A percentile compares a stretch with the other conserved stretches of the same genome.
phyloP scores from a whole-genome alignment of 1,140 invertebrate species.

The Cherax quadricarinatus region DNA sequence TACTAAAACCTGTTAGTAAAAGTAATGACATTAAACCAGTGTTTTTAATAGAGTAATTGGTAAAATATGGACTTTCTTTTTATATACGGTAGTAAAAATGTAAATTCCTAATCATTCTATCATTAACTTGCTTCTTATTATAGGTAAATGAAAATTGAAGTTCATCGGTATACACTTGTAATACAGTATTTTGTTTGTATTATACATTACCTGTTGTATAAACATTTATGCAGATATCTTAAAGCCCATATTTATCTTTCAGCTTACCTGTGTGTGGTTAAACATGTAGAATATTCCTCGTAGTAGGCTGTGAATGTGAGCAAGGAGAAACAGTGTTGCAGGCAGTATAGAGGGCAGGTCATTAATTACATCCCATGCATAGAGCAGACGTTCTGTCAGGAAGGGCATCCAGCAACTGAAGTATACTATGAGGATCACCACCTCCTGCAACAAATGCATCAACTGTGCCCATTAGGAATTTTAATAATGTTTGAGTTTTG shows the following conservation, averaged over 20 bases:
- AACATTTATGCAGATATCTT: neutral
- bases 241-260: neutral
- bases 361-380: neutral
- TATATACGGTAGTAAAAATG: too few relatives aligned
- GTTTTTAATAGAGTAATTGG: too few relatives aligned
- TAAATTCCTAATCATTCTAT: too few relatives aligned
- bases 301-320: constrained; percentile 18
- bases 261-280: constrained; percentile 30
- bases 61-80: too few relatives aligned
- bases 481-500: neutral
- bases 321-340: neutral
- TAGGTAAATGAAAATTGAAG: too few relatives aligned
- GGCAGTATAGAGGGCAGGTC: neutral
- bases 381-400: constrained; percentile 24
- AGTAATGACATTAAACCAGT: too few relatives aligned
- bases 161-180: too few relatives aligned
- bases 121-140: too few relatives aligned
- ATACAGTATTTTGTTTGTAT: too few relatives aligned
- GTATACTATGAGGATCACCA: constrained; percentile 12
- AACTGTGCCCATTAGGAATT: neutral
- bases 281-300: constrained; percentile 24
- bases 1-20: too few relatives aligned
- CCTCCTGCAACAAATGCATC: neutral
- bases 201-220: too few relatives aligned
- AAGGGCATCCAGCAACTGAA: constrained; percentile 37